Evolutionary conservation across 1,140 invertebrate species (phyloP).

Genomic region (Lamellibrachia luymesi): DNA sequence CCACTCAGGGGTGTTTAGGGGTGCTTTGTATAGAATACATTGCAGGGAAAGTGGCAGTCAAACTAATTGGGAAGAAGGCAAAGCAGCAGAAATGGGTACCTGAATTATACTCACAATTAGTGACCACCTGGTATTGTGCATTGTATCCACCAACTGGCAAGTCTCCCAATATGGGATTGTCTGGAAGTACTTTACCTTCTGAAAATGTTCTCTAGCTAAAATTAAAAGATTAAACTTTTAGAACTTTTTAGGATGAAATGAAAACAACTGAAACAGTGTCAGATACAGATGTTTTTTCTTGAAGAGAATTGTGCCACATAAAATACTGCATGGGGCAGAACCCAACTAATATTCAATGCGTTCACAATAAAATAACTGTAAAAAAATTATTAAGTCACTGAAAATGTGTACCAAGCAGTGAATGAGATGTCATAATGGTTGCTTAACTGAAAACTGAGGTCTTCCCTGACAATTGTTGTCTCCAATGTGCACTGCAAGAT

Average conservation of each 20-base stretch:
- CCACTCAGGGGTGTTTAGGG: not conserved
- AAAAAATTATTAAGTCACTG: too few relatives aligned
- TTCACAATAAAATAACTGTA: too few relatives aligned
- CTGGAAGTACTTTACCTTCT: not conserved
- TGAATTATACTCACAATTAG: not conserved
- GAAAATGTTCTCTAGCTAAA: not conserved
- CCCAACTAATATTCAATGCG: too few relatives aligned
- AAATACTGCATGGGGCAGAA: too few relatives aligned
- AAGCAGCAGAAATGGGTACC: not conserved
- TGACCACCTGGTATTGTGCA: not conserved
- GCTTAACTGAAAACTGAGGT: too few relatives aligned
- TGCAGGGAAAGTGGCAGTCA: not conserved
- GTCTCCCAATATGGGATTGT: not conserved
- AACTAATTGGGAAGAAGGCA: not conserved
- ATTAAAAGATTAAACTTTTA: not conserved
- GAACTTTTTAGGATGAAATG: not conserved
- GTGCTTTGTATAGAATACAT: not conserved
- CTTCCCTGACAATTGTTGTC: too few relatives aligned
- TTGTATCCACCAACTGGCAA: not conserved
- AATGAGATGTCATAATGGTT: too few relatives aligned
- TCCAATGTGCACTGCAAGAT: too few relatives aligned
- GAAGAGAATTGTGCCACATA: too few relatives aligned
- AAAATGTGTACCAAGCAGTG: too few relatives aligned
- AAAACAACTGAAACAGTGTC: too few relatives aligned
- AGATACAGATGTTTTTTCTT: too few relatives aligned